Evolutionary conservation across 2,888 invertebrate species (phyloP).

Genomic region (Eupithecia dodoneata): DNA sequence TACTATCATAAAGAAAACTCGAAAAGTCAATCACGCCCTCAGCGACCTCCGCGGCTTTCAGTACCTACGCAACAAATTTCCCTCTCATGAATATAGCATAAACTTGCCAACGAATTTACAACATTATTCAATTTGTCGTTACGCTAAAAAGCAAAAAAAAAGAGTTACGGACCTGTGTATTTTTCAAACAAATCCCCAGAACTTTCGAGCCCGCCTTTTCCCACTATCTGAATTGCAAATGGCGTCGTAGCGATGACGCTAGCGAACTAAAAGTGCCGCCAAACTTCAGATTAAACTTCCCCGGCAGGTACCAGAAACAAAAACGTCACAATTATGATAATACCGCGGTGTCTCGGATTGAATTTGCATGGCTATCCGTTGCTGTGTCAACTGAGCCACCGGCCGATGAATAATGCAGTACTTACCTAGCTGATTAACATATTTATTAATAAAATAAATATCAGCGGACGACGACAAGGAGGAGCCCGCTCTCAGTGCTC

Average conservation of each 20-base stretch:
- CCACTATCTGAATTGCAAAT: conserved; percentile 83
- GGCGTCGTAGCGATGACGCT: conserved; percentile 75
- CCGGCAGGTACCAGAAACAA: conserved; percentile 81
- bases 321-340: conserved; percentile 84
- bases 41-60: conserved; percentile 36
- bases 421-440: conserved; percentile 82
- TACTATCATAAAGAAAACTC: conserved; percentile 34
- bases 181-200: conserved; percentile 78
- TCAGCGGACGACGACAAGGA: conserved; percentile 67
- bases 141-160: conserved; percentile 67
- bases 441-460: conserved; percentile 85
- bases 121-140: conserved; percentile 76
- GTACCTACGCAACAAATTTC: conserved; percentile 40
- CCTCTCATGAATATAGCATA: conserved; percentile 42
- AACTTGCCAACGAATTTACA: conserved; percentile 55
- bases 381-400: conserved; percentile 82
- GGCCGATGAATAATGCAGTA: conserved; percentile 81
- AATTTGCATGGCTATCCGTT: conserved; percentile 83
- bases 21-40: conserved; percentile 29
- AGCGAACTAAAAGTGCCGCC: conserved; percentile 82
- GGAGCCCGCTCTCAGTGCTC: conserved; percentile 21
- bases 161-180: conserved; percentile 68
- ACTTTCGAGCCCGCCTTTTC: conserved; percentile 79
- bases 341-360: conserved; percentile 81
- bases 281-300: conserved; percentile 83